These are phyloP conservation scores for Lymantria monacha DNA, from an alignment of 2,888 invertebrate genomes.

Conservation along the genomic window DNA sequence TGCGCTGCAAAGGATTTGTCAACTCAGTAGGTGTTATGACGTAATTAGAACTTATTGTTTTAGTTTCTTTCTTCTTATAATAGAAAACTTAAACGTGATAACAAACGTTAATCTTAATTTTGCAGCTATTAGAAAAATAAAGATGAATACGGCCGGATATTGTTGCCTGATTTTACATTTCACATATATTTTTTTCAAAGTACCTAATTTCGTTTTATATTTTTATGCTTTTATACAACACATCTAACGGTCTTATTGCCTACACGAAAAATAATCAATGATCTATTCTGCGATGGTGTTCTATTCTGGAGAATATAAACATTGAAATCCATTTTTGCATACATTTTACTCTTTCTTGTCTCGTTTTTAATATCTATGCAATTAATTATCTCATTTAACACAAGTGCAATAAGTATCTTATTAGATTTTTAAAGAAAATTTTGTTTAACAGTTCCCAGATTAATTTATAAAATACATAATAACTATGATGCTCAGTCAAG, in stretches of 20 bases:
- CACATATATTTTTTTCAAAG: too few species aligned
- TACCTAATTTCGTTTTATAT: too few species aligned
- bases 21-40: constrained; percentile 70
- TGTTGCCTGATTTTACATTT: neutral
- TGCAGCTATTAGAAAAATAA: neutral
- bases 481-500: too few species aligned
- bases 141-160: neutral
- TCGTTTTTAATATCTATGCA: too few species aligned
- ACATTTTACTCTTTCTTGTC: neutral
- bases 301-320: constrained; percentile 4
- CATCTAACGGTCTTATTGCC: too few species aligned
- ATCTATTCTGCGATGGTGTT: neutral
- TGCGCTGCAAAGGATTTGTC: constrained; percentile 74
- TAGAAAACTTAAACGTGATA: constrained; percentile 7
- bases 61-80: constrained; percentile 29
- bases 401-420: too few species aligned
- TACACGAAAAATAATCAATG: neutral
- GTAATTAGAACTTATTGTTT: constrained; percentile 56
- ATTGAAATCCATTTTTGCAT: neutral
- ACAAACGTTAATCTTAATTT: neutral
- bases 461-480: too few species aligned
- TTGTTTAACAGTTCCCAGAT: too few species aligned
- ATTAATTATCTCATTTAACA: too few species aligned
- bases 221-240: too few species aligned
- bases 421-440: too few species aligned